Evolutionary conservation across 2,113 vertebrate genomes (phyloP).

Genomic region (Neopipo cinnamomea): DNA sequence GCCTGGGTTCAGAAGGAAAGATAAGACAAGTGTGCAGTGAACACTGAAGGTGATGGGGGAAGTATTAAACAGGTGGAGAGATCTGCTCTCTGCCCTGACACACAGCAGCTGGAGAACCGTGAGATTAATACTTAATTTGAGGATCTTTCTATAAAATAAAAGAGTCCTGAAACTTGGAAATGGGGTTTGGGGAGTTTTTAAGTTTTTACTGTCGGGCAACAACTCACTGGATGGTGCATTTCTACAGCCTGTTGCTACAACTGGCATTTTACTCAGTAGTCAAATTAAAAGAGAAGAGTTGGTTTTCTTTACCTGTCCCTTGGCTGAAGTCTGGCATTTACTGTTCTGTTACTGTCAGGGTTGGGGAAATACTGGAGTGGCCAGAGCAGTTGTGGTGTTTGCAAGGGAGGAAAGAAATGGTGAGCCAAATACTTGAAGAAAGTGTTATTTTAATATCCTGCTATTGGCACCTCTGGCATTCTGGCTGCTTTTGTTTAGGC

Average conservation of each 20-base stretch:
- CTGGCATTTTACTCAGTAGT: neutral
- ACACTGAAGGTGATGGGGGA: neutral
- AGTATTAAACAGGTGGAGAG: neutral
- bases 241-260: neutral
- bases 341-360: neutral
- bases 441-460: neutral
- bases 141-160: neutral
- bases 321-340: neutral
- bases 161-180: neutral
- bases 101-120: neutral
- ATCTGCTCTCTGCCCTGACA: neutral
- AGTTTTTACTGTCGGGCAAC: fast-evolving
- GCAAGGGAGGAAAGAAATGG: neutral
- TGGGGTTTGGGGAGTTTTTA: neutral
- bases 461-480: neutral
- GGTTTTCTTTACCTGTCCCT: neutral
- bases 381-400: neutral
- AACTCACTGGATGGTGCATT: neutral
- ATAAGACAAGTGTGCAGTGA: neutral
- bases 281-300: neutral
- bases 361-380: neutral
- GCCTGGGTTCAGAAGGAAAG: neutral
- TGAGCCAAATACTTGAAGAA: neutral
- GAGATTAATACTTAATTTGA: neutral
- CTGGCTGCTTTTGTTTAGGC: neutral